Evolutionary conservation across 2,113 vertebrate species (phyloP), one percentile per base, ranked within the genome.

Genomic region (Alces alces): DNA sequence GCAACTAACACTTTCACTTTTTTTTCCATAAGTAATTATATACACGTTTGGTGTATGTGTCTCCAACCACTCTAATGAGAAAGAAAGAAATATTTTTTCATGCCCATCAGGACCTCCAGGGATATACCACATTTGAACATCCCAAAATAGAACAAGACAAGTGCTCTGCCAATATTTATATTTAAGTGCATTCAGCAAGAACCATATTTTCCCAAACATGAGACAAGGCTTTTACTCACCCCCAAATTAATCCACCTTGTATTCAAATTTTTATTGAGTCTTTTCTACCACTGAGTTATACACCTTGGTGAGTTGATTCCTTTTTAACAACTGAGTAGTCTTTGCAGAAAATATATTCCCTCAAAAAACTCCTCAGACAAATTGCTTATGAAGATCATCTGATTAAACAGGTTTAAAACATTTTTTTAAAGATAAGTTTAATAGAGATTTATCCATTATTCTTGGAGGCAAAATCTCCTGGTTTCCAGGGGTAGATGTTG

Each of bases 151-250:
- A 95, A 33, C 30, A 92, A 79, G 19, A 86, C 10, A 3, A 50
- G 6, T 33, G 0, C 8, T 79, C 36, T 96, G 52, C 27, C 10
- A 19, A 30, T 39, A 27, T 96, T 96, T 55, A 36, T 55, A 52
- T 76, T 57, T 78, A 66, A 89, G 80, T 19, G 36, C 23, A 60
- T 66, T 83, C 84, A 66, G 43, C 39, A 66, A 92, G 64, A 95
- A 27, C 19, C 19, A 5, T 21, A 21, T 13, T 30, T 64, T 54
- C 80, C 8, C 52, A 89, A 87, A 60, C 27, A 16, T 4, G 82
- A 92, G 25, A 28, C 70, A 70, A 23, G 16, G 19, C 12, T 89
- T 66, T 73, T 92, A 39, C 36, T 23, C 3, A 57, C 8, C 25
- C 33, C 30, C 4, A 17, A 64, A 27, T 87, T 13, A 86, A 21